Evolutionary conservation across 2,113 vertebrate species (phyloP), one percentile per base, ranked within the genome.

Genomic region (Pedetes capensis): DNA sequence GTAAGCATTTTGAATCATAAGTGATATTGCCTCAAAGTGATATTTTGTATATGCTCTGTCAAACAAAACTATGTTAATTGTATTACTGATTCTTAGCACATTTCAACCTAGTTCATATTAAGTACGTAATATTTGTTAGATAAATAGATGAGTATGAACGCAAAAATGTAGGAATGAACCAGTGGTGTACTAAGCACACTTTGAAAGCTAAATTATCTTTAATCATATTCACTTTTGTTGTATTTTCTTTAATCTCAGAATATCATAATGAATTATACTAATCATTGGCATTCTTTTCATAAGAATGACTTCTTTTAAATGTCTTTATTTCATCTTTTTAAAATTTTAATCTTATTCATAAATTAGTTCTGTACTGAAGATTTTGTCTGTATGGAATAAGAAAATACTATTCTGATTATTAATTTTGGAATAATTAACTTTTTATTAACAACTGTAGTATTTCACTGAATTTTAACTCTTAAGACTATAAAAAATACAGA

Each of bases 191-290:
- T 80, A 39, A 37, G 69, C 55, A 44, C 42, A 76, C 25, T 72
- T 89, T 74, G 44, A 92, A 83, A 94, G 57, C 32, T 93, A 51
- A 42, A 27, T 86, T 91, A 84, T 80, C 64, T 85, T 86, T 71
- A 88, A 29, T 76, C 3, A 53, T 13, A 8, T 79, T 95, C 39
- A 74, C 9, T 93, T 80, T 72, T 71, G 22, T 63, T 87, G 82
- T 69, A 16, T 74, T 93, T 71, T 64, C 29, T 94, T 53, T 64
- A 63, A 57, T 86, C 22, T 84, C 34, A 69, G 3, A 83, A 83
- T 8, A 83, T 8, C 6, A 17, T 84, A 53, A 82, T 64, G 32
- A 84, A 7, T 64, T 18, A 59, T 71, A n/a, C 16, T 82, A 32
- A 6, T 47, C n/a, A 61, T 55, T 85, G 20, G 68, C 16, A 59